Evolutionary conservation across 2,888 invertebrate species (phyloP), one percentile per base, ranked within the genome.

Genomic region (Cyrtodaria siliqua): DNA sequence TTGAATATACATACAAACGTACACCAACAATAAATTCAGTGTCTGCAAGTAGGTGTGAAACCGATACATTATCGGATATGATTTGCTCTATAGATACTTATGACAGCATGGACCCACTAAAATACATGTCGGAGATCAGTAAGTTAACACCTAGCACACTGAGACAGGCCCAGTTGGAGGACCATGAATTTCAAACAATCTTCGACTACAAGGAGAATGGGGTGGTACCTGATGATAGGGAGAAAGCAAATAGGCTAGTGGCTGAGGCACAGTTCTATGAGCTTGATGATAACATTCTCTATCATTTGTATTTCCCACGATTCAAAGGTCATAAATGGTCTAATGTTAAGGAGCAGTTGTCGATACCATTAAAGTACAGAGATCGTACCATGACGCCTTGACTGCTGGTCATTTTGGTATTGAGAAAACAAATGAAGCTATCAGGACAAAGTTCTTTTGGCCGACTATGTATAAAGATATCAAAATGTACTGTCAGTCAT

Each of bases 321-420:
- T 16, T 26, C 6, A 59, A 62, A 20, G 27, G 42, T 18, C 27
- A 20, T 9, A 20, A 33, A 24, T 12, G 20, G 9, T 29, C 56
- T 20, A 18, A 24, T 6, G 23, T 20, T 6, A n/a, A 18, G 2
- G 56, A 52, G 44, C 66, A 66, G 42, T 1, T 75, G n/a, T 71
- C 67, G 14, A 44, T 79, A 12, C 82, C 82, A 29, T 60, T 14
- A 69, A 67, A 23, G 57, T 80, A 6, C 27, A 80, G 12, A 20
- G 23, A n/a, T 27, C 61, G 0, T 80, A 76, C 57, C 77, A 77
- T 73, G 73, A 80, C 24, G 29, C 49, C 0, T 29, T 55, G 44
- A 56, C 62, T 55, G 75, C 71, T 4, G n/a, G 27, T 27, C 74
- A 74, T 53, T 50, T 23, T 33, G 69, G 74, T n/a, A 29, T 33